Evolutionary conservation across 2,797 vertebrate species (phyloP), one percentile per base, ranked within the genome.

Genomic region (Phrynocephalus forsythii): DNA sequence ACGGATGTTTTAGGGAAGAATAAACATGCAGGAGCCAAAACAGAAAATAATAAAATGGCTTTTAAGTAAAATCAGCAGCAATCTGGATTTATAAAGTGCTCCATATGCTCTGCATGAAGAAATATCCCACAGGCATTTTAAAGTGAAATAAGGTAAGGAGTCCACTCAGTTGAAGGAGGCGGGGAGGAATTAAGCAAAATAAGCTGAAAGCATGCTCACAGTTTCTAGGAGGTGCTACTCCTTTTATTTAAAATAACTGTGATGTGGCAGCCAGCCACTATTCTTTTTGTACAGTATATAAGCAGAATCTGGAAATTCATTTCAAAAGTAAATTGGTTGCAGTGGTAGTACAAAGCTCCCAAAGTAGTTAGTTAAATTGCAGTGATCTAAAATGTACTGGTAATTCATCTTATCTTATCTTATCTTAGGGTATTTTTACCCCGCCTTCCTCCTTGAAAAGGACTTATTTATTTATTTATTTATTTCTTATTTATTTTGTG

Each of bases 11-110:
- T 91, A 89, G 92, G 93, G 92, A 92, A 82, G 50, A 85, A 30
- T 95, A 95, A 96, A 95, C 90, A 95, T 92, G 92, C 87, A 95
- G 93, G 94, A 93, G 92, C 91, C 88, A 96, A 96, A 94, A 82
- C 94, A 91, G 93, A 95, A 96, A 95, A 95, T 81, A 88, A 96
- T 95, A 96, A 92, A 89, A 93, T 93, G 94, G 94, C 93, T 94
- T 96, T 95, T 95, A 96, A 96, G 94, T 95, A 94, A 96, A 95
- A 96, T 95, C 95, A 95, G 92, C 94, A 95, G 93, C 95, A 93
- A 94, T 90, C 94, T 93, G 89, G 94, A 95, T 96, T 96, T 96
- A 95, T 94, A 94, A 92, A 95, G 93, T 82, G 85, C 81, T 94
- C 94, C 94, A 93, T 94, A 95, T 96, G 95, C 94, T 96, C 92